phyloP scores from a whole-genome alignment of 2,888 invertebrate genomes.

The Mythimna impura region DNA sequence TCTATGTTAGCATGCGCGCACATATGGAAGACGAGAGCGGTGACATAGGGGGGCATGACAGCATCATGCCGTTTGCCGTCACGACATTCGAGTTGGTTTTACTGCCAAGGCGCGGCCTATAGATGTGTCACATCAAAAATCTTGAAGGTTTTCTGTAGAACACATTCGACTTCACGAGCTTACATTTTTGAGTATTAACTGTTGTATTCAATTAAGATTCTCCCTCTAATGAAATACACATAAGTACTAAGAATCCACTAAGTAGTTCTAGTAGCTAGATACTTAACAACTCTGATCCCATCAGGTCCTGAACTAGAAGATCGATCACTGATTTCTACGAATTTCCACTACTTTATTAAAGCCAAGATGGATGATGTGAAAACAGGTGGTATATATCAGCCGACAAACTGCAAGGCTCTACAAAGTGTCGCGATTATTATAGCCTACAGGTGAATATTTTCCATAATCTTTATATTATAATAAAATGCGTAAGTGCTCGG shows the following conservation, averaged over 20 bases:
- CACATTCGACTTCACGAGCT: no score
- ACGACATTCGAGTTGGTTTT: no score
- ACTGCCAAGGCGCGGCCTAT: no score
- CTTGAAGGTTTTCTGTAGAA: no score
- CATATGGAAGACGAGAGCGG: no score
- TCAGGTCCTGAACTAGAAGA: conserved; percentile 61
- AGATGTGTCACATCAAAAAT: no score
- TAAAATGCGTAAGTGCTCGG: neutral
- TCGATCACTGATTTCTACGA: conserved; percentile 4
- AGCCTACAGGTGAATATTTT: conserved; percentile 91
- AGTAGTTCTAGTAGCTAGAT: no score
- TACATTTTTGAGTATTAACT: neutral
- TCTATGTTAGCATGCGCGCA: no score
- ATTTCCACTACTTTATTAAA: conserved; percentile 38
- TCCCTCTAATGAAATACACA: neutral
- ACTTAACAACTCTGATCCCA: neutral
- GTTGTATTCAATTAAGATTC: neutral
- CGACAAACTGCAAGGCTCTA: conserved; percentile 91
- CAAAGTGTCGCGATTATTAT: conserved; percentile 96
- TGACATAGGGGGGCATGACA: no score
- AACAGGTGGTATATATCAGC: conserved; percentile 94
- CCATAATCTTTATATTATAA: neutral
- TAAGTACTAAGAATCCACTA: neutral
- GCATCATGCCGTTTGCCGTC: no score
- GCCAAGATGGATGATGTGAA: conserved; percentile 45